Evolutionary conservation across 1,140 invertebrate genomes (phyloP).

Genomic region (Anastrepha ludens): DNA sequence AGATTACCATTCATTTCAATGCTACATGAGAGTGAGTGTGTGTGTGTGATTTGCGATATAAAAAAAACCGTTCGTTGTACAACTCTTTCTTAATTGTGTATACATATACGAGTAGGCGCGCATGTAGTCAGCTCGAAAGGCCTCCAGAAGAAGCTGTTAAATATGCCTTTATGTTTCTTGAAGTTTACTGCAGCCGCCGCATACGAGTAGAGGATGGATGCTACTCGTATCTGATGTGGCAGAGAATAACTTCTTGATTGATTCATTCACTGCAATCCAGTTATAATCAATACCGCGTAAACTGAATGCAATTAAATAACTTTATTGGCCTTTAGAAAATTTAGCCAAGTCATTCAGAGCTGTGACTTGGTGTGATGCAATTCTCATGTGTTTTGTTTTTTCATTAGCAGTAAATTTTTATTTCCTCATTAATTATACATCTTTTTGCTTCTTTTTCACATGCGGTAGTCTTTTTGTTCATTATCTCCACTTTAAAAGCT

Average conservation of each 20-base stretch:
- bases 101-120: background rate
- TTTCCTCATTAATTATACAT: background rate
- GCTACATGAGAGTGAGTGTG: background rate
- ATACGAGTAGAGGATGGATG: background rate
- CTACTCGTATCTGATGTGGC: background rate
- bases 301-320: slow-evolving; percentile 19
- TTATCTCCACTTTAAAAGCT: too few relatives aligned
- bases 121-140: background rate
- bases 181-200: background rate
- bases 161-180: background rate
- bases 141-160: background rate
- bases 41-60: background rate
- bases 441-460: background rate
- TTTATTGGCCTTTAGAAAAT: slow-evolving; percentile 8
- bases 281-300: background rate
- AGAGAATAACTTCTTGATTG: background rate
- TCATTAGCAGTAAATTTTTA: background rate
- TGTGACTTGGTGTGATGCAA: background rate
- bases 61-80: slow-evolving; percentile 29
- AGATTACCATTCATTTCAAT: background rate
- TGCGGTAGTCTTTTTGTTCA: too few relatives aligned
- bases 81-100: background rate
- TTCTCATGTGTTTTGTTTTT: background rate
- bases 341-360: background rate
- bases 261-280: background rate